A percentile compares a stretch with the other conserved stretches of the same genome.
Conservation (phyloP, 1,140 invertebrate genomes). For the Penaeus chinensis region DNA sequence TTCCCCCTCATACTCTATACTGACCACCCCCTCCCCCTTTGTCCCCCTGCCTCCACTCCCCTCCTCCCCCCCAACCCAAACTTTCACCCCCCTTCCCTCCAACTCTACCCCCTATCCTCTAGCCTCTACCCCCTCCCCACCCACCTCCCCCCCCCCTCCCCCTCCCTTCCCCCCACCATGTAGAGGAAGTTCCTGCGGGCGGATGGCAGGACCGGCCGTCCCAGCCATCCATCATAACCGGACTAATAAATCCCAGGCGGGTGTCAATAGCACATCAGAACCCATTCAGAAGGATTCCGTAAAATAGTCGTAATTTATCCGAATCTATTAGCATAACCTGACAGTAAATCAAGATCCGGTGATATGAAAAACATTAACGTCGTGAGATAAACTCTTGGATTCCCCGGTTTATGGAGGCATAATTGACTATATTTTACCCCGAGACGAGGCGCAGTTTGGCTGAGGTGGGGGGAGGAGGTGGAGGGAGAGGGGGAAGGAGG, state of each 20-base stretch:
- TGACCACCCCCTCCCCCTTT: neutral
- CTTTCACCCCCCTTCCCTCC: neutral
- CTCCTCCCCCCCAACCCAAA: too few relatives aligned
- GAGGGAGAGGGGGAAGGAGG: neutral
- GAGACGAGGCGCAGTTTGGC: conserved; percentile 56
- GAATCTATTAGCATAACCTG: conserved; percentile 60
- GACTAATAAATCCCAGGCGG: conserved; percentile 48
- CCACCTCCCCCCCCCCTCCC: neutral
- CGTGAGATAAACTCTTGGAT: conserved; percentile 58
- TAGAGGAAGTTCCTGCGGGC: neutral
- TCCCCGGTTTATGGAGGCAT: conserved; percentile 55
- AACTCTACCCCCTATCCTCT: neutral
- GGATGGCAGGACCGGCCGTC: conserved; percentile 27
- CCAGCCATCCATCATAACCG: conserved; percentile 47
- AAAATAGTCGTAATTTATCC: conserved; percentile 58
- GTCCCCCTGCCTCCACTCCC: too few relatives aligned
- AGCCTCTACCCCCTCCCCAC: neutral
- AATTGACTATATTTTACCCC: conserved; percentile 59
- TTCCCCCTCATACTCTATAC: neutral
- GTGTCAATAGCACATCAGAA: conserved; percentile 59
- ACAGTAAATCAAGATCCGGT: conserved; percentile 56
- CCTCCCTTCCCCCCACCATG: neutral
- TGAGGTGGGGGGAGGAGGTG: conserved; percentile 12
- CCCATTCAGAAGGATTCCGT: conserved; percentile 55
- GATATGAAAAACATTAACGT: conserved; percentile 61